phyloP scores from a whole-genome alignment of 2,888 invertebrate genomes.

The Rhorus exstirpatorius region DNA sequence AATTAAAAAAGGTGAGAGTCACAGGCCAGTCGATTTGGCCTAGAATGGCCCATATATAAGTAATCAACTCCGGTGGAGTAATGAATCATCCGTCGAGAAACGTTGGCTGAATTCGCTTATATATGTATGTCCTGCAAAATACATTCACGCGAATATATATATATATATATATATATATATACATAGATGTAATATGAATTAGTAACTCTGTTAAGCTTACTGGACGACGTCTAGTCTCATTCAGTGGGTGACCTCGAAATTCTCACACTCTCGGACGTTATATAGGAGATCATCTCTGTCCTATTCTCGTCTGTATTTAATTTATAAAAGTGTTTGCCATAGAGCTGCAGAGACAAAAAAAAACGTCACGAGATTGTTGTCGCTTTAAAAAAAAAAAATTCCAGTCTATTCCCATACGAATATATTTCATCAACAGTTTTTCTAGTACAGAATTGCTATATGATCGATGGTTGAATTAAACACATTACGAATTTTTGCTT shows the following conservation, averaged over 20 bases:
- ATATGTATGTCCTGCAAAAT: slow-evolving; percentile 3
- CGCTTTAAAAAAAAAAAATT: not conserved
- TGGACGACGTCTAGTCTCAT: slow-evolving; percentile 50
- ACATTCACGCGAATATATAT: not conserved
- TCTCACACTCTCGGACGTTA: slow-evolving; percentile 27
- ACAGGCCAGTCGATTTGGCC: no score
- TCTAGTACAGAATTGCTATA: not conserved
- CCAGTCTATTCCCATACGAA: not conserved
- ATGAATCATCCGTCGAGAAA: slow-evolving; percentile 63
- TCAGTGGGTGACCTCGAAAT: slow-evolving; percentile 59
- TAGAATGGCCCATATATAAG: no score
- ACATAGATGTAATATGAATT: not conserved
- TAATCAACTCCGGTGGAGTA: slow-evolving; percentile 24
- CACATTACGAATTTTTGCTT: not conserved
- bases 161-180: slow-evolving; percentile 15
- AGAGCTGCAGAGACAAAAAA: not conserved
- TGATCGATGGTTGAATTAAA: no score
- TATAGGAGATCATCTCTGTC: slow-evolving; percentile 40
- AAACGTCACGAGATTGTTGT: slow-evolving; percentile 10
- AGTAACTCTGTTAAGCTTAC: slow-evolving; percentile 5
- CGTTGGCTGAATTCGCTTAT: slow-evolving; percentile 13
- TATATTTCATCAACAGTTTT: not conserved
- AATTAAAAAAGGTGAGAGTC: no score
- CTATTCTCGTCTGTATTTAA: slow-evolving; percentile 43
- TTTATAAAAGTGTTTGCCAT: slow-evolving; percentile 17